Evolutionary conservation across 2,797 vertebrate species (phyloP), one percentile per base, ranked within the genome.

Genomic region (Anisognathus igniventris): DNA sequence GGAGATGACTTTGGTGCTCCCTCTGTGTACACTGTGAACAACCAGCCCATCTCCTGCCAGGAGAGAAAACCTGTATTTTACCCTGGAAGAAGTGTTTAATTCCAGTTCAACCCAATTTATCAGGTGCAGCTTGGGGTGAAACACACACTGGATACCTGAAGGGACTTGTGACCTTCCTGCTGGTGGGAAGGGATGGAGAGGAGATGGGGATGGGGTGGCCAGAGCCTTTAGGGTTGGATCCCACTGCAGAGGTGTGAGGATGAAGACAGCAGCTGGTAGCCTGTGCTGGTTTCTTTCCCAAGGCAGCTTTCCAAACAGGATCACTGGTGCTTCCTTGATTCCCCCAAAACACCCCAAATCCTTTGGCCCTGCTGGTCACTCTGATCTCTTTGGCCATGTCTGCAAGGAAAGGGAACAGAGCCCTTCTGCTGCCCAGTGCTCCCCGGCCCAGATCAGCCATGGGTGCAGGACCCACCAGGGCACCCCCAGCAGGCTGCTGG

Each of bases 381-480:
- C 15, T 22, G 44, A 28, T 48, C 65, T 7, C 18, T 53, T 75
- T 15, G 54, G 11, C 14, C 20, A 7, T 20, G 15, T 58, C 28
- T 75, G 31, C 37, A 73, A 76, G 73, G 24, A 74, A 75, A 86
- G 12, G 20, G 14, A 62, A 14, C 21, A 56, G 50, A 90, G 27
- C 7, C 23, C 21, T 90, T 81, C 31, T 24, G 23, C 28, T 65
- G 8, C 19, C 35, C 54, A 25, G 45, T 12, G 7, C 14, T 42
- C 13, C 42, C 28, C 72, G 73, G 22, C 20, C 20, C 24, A 66
- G 27, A 14, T 17, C 60, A 88, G 39, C 28, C 2, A 1, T 1
- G 25, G 37, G 9, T 71, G 17, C 50, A 48, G 2, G 7, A 64
- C 23, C 22, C 56, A 22, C 11, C 0, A 0, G 65, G 31, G 33